phyloP scores from a whole-genome alignment of 2,113 vertebrate genomes.

The Xiphophorus maculatus region DNA sequence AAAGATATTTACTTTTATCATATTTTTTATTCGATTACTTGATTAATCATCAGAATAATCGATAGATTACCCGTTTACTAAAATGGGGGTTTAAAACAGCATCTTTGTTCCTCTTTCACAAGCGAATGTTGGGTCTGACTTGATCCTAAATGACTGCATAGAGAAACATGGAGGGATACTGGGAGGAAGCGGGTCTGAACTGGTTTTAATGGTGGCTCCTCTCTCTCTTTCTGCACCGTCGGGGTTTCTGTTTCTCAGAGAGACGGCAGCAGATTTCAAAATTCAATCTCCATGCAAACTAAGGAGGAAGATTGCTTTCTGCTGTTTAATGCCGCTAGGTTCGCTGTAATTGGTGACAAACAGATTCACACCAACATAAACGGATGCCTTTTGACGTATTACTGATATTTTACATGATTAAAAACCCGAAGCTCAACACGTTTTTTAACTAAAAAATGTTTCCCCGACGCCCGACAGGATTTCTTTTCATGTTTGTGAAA shows the following conservation, averaged over 20 bases:
- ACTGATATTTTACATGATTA: background rate
- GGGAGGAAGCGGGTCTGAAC: constrained; percentile 51
- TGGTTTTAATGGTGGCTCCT: constrained; percentile 53
- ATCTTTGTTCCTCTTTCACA: background rate
- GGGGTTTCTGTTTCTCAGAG: constrained; percentile 36
- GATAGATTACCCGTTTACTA: no score
- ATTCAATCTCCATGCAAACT: constrained; percentile 11
- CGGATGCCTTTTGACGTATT: background rate
- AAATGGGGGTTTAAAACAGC: background rate
- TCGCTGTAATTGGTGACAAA: background rate
- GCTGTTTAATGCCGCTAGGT: background rate
- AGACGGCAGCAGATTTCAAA: constrained; percentile 21
- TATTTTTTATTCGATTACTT: no score
- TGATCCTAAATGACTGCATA: constrained; percentile 54
- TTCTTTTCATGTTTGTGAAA: background rate
- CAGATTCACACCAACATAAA: background rate
- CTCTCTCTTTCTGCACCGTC: constrained; percentile 5
- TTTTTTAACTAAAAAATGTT: background rate
- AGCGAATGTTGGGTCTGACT: constrained; percentile 33
- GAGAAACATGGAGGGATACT: constrained; percentile 38
- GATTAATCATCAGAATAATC: no score
- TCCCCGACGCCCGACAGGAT: background rate
- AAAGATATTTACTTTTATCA: no score
- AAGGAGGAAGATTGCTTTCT: background rate
- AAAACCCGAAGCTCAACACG: background rate